A percentile compares a stretch with the other conserved stretches of the same genome.
Evolutionary conservation across 2,888 invertebrate genomes (phyloP).

Genomic region (Pediacus dermestoides): DNA sequence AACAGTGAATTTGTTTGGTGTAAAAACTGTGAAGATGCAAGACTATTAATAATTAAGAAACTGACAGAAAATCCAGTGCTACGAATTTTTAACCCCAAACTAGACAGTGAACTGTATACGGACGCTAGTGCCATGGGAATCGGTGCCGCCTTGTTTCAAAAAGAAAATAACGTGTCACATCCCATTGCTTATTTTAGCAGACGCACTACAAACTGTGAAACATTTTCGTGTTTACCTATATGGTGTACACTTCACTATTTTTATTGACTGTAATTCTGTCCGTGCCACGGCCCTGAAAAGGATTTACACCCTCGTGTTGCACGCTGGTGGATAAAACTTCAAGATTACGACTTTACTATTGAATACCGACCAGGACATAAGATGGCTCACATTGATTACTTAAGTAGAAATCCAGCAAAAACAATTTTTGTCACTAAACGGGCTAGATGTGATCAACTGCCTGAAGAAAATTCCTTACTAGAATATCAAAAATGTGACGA

Average conservation of each 20-base stretch:
- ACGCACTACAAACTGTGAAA: conserved; percentile 13
- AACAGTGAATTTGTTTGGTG: conserved; percentile 17
- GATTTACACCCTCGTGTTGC: conserved; percentile 25
- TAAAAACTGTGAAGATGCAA: conserved; percentile 14
- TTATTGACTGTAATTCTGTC: conserved; percentile 27
- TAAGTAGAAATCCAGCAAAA: conserved; percentile 22
- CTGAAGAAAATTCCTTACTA: conserved; percentile 1
- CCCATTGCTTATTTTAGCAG: conserved; percentile 20
- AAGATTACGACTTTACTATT: conserved; percentile 24
- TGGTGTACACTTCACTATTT: conserved; percentile 22
- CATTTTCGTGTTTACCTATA: conserved; percentile 21
- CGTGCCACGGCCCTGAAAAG: conserved; percentile 20
- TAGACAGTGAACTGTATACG: conserved; percentile 23
- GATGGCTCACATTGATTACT: conserved; percentile 25
- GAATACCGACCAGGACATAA: conserved; percentile 18
- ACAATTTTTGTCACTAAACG: too few relatives aligned
- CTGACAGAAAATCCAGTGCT: conserved; percentile 22
- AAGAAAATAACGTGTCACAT: conserved; percentile 10
- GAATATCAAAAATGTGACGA: conserved; percentile 9
- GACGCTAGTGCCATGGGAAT: conserved; percentile 25
- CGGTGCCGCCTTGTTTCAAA: conserved; percentile 29
- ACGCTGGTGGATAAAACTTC: conserved; percentile 26
- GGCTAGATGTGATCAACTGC: too few relatives aligned
- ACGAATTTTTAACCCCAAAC: conserved; percentile 18
- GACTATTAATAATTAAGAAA: conserved; percentile 19